Conservation (phyloP, 1,140 invertebrate species). For the Saccostrea cuccullata region DNA sequence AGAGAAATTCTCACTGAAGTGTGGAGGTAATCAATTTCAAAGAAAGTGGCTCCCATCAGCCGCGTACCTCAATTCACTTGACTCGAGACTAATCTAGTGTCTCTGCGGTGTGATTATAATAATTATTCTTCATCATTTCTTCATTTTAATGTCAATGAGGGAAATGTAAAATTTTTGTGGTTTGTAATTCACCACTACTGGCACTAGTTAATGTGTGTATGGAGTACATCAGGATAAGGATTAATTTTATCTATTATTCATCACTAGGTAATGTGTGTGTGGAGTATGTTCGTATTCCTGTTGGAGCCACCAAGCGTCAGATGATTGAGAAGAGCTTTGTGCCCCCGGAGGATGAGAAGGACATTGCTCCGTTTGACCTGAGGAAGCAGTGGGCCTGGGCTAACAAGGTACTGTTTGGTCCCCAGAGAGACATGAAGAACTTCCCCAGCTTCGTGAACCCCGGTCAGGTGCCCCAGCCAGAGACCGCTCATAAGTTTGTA, state of each 20-base stretch:
- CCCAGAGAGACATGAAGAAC: conserved; percentile 18
- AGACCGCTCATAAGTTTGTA: neutral
- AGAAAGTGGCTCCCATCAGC: too few relatives aligned
- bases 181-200: neutral
- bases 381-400: conserved; percentile 41
- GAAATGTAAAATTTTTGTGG: neutral
- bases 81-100: too few relatives aligned
- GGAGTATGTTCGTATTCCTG: conserved; percentile 1
- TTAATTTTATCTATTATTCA: neutral
- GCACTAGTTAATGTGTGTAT: neutral
- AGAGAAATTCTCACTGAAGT: too few relatives aligned
- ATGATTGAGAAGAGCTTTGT: conserved; percentile 8
- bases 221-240: neutral
- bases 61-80: too few relatives aligned
- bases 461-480: neutral
- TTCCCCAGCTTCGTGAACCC: conserved; percentile 7
- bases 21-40: too few relatives aligned
- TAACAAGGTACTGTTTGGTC: conserved; percentile 19
- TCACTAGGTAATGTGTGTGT: neutral
- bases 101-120: too few relatives aligned
- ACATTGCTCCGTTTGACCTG: conserved; percentile 16
- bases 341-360: conserved; percentile 1
- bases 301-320: neutral
- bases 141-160: too few relatives aligned
- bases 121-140: too few relatives aligned